Evolutionary conservation across 1,140 invertebrate species (phyloP).

Genomic region (Nixonia krombeini): DNA sequence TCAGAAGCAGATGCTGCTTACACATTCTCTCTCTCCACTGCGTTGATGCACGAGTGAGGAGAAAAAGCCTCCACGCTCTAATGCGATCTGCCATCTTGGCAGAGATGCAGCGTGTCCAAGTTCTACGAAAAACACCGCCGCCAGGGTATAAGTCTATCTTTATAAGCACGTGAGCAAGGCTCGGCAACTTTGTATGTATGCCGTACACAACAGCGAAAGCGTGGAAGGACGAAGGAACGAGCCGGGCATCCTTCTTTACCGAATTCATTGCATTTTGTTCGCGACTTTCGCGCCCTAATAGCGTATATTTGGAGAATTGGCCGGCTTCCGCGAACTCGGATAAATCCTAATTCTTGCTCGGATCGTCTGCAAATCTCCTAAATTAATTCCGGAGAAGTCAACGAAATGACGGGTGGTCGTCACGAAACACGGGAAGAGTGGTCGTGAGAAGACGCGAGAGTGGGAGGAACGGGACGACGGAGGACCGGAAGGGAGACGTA

Average conservation of each 20-base stretch:
- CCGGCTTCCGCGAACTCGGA: conserved; percentile 36
- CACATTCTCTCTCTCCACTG: conserved; percentile 46
- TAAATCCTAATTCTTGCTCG: conserved; percentile 13
- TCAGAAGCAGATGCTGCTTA: conserved; percentile 64
- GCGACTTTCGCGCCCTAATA: not conserved
- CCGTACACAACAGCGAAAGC: too few relatives aligned
- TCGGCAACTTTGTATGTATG: not conserved
- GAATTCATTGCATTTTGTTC: not conserved
- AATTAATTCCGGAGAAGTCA: conserved; percentile 44
- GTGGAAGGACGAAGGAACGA: not conserved
- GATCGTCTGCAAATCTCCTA: conserved; percentile 28
- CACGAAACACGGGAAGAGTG: too few relatives aligned
- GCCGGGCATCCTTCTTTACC: too few relatives aligned
- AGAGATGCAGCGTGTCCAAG: conserved; percentile 10
- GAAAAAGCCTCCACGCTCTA: conserved; percentile 54
- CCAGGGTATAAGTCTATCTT: not conserved
- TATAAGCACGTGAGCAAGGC: conserved; percentile 2
- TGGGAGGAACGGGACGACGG: conserved; percentile 13
- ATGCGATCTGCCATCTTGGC: conserved; percentile 52
- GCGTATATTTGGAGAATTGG: conserved; percentile 26
- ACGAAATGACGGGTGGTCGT: conserved; percentile 45
- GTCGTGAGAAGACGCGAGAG: conserved; percentile 4
- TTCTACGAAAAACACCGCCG: conserved; percentile 10
- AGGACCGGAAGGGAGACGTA: conserved; percentile 35
- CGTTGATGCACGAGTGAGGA: conserved; percentile 52